Evolutionary conservation across 2,888 invertebrate species (phyloP), one percentile per base, ranked within the genome.

Genomic region (Caenorhabditis wallacei): DNA sequence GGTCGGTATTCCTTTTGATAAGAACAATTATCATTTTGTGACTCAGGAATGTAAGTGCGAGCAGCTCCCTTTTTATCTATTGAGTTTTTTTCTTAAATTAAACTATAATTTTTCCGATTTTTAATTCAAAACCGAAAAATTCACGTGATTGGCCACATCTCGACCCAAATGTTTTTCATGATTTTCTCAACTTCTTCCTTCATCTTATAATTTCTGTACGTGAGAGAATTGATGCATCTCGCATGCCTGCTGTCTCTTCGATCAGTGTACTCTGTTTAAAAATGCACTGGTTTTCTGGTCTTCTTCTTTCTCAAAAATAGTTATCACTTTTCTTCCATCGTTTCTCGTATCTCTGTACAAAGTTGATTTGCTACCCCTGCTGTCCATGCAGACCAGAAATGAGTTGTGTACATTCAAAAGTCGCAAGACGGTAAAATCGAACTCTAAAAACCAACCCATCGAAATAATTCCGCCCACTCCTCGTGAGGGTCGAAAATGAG

Each of bases 361-460:
- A 61, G 24, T 68, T 76, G 76, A 69, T 53, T 76, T 68, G 57
- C 59, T 59, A 37, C 40, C 61, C 30, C 24, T 66, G 53, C 66
- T 48, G 76, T 68, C 68, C 68, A 68, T 43, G 46, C 59, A 59
- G 68, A 76, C 51, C 59, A 66, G 35, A 56, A 75, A 48, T 76
- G 66, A 76, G 68, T 68, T 57, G 54, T 75, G 74, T 75, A 75
- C 68, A 61, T 68, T 66, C 59, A 69, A 61, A 76, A 51, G 57
- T 48, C 51, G 66, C 53, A 75, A 75, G 75, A 75, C 66, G 66
- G 16, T 53, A 68, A 75, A 75, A 68, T 76, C 76, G 76, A 76
- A 76, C 76, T 76, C 76, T 61, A 76, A 76, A 76, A 76, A 76
- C 61, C 76, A 76, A 69, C 59, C 53, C 64, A 48, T 54, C 61